Percentiles rank a stretch among this genome's conserved stretches.
These are phyloP conservation scores for Conops quadrifasciatus DNA, from an alignment of 2,888 invertebrate species.

Conservation along the genomic window DNA sequence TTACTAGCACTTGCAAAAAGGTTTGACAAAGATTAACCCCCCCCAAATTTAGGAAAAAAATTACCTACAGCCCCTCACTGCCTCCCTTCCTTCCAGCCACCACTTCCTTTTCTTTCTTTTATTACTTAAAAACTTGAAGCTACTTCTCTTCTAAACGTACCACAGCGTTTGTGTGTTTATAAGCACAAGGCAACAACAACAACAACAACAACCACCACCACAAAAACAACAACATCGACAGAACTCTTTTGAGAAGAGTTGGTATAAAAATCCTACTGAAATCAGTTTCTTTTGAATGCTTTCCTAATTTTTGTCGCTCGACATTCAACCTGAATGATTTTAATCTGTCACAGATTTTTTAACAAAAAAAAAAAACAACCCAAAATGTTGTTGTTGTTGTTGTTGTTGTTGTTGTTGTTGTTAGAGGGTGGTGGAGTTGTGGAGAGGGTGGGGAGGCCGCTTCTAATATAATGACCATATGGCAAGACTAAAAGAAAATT, in stretches of 20 bases:
- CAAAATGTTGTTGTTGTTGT: too few species aligned
- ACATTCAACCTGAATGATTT: conserved; percentile 64
- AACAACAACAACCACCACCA: not conserved
- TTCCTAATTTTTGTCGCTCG: conserved; percentile 56
- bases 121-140: too few species aligned
- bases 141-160: too few species aligned
- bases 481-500: conserved; percentile 63
- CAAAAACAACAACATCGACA: conserved; percentile 14
- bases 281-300: conserved; percentile 34
- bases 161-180: too few species aligned
- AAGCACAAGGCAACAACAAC: too few species aligned
- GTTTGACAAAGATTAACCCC: not conserved
- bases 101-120: too few species aligned
- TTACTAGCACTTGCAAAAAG: not conserved
- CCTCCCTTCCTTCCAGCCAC: too few species aligned
- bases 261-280: too few species aligned
- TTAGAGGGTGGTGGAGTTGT: conserved; percentile 22
- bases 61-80: not conserved
- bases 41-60: not conserved
- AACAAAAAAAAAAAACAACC: too few species aligned
- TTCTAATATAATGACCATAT: conserved; percentile 62
- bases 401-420: conserved; percentile 3
- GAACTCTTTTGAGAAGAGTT: conserved; percentile 24
- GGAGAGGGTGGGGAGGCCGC: not conserved
- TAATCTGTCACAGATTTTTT: conserved; percentile 60